phyloP scores from a whole-genome alignment of 2,113 vertebrate genomes.

The Odontesthes bonariensis region DNA sequence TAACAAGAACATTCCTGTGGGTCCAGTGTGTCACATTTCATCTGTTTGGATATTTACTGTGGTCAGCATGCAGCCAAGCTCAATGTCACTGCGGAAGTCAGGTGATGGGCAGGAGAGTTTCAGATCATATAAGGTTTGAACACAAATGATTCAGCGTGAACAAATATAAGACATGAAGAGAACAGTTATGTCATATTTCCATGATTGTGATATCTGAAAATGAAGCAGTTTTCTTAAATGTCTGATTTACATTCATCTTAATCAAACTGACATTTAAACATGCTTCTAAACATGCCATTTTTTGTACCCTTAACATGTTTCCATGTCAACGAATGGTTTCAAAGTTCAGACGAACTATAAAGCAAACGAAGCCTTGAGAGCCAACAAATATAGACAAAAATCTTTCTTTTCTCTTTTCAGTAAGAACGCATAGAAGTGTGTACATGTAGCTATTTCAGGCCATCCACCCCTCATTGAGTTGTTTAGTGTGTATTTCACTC shows the following conservation, averaged over 20 bases:
- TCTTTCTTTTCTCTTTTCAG: too few relatives aligned
- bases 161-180: background rate
- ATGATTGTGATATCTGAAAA: conserved; percentile 5
- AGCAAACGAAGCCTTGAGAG: too few relatives aligned
- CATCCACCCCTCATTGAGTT: background rate
- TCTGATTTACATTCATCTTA: too few relatives aligned
- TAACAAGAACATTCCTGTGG: conserved; percentile 49
- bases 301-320: too few relatives aligned
- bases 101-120: background rate
- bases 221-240: too few relatives aligned
- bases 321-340: too few relatives aligned
- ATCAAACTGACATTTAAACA: too few relatives aligned
- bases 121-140: conserved; percentile 6
- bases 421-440: background rate
- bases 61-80: conserved; percentile 29
- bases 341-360: too few relatives aligned
- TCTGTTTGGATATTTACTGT: conserved; percentile 43
- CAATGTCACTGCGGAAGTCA: conserved; percentile 36
- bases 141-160: conserved; percentile 18
- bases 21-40: conserved; percentile 38
- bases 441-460: background rate
- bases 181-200: conserved; percentile 11
- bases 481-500: background rate
- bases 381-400: too few relatives aligned
- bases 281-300: too few relatives aligned